Evolutionary conservation across 2,888 invertebrate genomes (phyloP), one percentile per base, ranked within the genome.

Genomic region (Cataglyphis cursor): DNA sequence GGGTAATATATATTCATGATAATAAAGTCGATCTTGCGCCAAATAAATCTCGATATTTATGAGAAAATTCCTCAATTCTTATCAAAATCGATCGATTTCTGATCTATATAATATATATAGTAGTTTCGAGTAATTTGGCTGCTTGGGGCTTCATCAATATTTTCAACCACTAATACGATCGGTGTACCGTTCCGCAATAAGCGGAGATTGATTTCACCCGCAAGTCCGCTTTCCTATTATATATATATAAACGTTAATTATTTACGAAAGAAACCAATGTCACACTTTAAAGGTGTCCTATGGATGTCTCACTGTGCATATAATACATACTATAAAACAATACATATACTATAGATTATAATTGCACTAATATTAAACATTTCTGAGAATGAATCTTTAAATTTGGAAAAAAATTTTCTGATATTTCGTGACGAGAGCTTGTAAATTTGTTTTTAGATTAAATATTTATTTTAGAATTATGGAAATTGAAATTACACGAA

Each of bases 1-100:
- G 59, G 18, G 57, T 3, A 12, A 54, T 10, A 10, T 35, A 35
- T 62, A 59, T 65, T 80, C 72, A 61, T 72, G 72, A 87, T 82
- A 83, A 65, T 66, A 57, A 85, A 76, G 44, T 44, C 51, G 12
- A 51, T 38, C 18, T 3, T n/a, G 48, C 3, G 4, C 18, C 3
- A 24, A 3, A 18, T 70, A 65, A 24, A 15, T 31, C 28, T 31
- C 18, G n/a, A 31, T 73, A 78, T 12, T 24, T 9, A 35, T 24
- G 62, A 41, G 35, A 44, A 24, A 57, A 78, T 70, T 75, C 59
- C 75, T 66, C 24, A 76, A 83, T 83, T 75, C 28, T n/a, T 24
- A 84, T 82, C 68, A 57, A 57, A 64, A 62, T 64, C 44, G 35
- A 80, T 80, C 61, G 66, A 84, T 65, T 62, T 66, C 51, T 48